Evolutionary conservation across 2,797 vertebrate genomes (phyloP).

Genomic region (Pachyuromys duprasi): DNA sequence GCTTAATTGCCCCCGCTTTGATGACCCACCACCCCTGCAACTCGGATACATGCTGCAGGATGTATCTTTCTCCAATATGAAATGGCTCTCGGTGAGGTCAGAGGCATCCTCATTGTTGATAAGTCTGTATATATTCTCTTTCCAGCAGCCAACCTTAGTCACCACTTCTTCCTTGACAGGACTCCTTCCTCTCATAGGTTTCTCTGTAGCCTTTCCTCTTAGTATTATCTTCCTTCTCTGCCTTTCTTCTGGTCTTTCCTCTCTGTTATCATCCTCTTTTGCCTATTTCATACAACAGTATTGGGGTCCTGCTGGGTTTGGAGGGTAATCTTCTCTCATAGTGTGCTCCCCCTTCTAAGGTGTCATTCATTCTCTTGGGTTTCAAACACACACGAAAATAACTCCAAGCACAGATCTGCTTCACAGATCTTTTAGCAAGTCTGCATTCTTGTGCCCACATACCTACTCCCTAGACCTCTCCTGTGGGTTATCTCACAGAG

Average conservation of each 20-base stretch:
- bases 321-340: background rate
- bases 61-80: background rate
- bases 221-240: background rate
- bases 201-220: background rate
- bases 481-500: background rate
- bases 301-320: background rate
- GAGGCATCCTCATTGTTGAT: background rate
- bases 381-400: background rate
- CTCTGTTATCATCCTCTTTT: background rate
- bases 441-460: background rate
- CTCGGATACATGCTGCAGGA: background rate
- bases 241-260: background rate
- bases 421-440: background rate
- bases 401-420: background rate
- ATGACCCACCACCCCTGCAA: background rate
- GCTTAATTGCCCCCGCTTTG: background rate
- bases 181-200: background rate
- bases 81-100: background rate
- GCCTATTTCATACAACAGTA: background rate
- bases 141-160: background rate
- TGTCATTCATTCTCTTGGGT: background rate
- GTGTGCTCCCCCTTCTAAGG: background rate
- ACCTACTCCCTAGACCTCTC: background rate
- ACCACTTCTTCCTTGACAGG: background rate
- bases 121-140: background rate